phyloP scores from a whole-genome alignment of 1,140 invertebrate species.

The Tetramorium parvispinum region DNA sequence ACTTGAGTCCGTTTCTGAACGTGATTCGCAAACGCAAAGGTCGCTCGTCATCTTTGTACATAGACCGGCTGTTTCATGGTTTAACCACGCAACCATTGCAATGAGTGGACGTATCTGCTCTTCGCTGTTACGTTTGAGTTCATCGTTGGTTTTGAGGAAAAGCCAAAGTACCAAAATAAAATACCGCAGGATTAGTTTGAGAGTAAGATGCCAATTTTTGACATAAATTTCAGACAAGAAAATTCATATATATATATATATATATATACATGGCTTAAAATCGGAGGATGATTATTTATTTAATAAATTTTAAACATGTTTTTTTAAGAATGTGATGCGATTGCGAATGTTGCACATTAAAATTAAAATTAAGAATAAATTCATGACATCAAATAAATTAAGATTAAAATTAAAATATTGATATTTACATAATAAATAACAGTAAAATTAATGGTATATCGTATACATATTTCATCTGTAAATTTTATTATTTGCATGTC shows the following conservation, averaged over 20 bases:
- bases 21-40: slow-evolving; percentile 12
- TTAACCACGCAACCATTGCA: neutral
- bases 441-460: neutral
- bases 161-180: neutral
- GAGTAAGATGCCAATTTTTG: neutral
- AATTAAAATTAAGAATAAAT: neutral
- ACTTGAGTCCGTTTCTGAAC: neutral
- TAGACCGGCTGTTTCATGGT: neutral
- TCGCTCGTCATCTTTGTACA: slow-evolving; percentile 10
- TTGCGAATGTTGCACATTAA: neutral
- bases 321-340: neutral
- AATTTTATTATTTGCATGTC: neutral
- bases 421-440: neutral
- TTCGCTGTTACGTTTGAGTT: slow-evolving; percentile 5
- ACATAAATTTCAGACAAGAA: neutral
- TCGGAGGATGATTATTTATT: neutral
- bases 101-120: neutral
- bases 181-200: neutral
- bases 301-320: neutral
- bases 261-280: neutral
- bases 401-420: neutral
- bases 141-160: neutral
- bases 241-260: neutral
- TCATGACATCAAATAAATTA: neutral
- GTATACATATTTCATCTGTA: neutral